Evolutionary conservation across 2,797 vertebrate genomes (phyloP).

Genomic region (Ptychadena robeensis): DNA sequence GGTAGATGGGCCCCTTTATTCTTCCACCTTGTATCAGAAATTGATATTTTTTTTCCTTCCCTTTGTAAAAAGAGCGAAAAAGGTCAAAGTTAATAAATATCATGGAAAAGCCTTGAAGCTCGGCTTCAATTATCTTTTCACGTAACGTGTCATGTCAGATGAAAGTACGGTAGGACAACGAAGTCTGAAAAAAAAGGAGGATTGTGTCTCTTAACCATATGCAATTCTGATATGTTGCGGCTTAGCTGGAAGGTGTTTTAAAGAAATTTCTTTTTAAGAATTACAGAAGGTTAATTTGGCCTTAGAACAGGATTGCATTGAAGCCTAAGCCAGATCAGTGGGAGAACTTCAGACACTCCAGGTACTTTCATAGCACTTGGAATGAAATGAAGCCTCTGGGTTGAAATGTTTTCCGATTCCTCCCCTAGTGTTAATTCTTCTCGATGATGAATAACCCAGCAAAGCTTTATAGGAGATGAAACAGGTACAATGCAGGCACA

Average conservation of each 20-base stretch:
- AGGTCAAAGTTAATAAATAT: constrained; percentile 68
- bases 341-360: constrained; percentile 38
- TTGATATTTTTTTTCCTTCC: constrained; percentile 59
- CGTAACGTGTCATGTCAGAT: constrained; percentile 47
- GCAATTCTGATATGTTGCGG: neutral
- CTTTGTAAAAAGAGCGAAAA: constrained; percentile 51
- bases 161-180: constrained; percentile 10
- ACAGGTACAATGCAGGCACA: constrained; percentile 4
- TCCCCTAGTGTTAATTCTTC: constrained; percentile 43
- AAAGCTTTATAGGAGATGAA: constrained; percentile 26
- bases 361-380: constrained; percentile 38
- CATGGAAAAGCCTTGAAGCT: constrained; percentile 60
- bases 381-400: constrained; percentile 44
- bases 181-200: constrained; percentile 25
- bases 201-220: constrained; percentile 5
- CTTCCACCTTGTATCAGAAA: constrained; percentile 9
- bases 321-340: constrained; percentile 32
- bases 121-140: constrained; percentile 46
- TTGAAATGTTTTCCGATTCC: constrained; percentile 43
- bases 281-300: constrained; percentile 40
- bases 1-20: neutral
- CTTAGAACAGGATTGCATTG: constrained; percentile 6
- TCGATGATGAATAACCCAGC: constrained; percentile 34
- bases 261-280: neutral
- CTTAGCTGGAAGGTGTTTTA: neutral